Percentiles rank a stretch among this genome's conserved stretches.
Conservation (phyloP, 2,888 invertebrate genomes). For the Clistopyga incitator region DNA sequence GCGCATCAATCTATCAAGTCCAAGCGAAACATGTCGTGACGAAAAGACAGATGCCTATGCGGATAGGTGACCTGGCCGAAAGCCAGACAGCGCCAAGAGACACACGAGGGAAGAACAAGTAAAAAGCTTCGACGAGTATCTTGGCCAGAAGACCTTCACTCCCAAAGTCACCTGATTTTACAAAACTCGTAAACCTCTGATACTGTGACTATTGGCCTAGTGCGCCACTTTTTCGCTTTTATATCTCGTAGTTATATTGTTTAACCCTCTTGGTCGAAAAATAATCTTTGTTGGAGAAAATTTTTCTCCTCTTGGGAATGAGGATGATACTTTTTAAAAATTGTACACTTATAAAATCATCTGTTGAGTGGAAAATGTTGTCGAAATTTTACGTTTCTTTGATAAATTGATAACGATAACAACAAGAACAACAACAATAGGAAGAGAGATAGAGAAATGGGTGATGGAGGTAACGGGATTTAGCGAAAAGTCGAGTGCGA, state of each 20-base stretch:
- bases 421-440: too few species aligned
- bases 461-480: constrained; percentile 55
- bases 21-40: constrained; percentile 75
- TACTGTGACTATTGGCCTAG: too few species aligned
- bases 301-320: too few species aligned
- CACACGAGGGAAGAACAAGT: constrained; percentile 47
- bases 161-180: too few species aligned
- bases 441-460: constrained; percentile 3
- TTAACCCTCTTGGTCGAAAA: too few species aligned
- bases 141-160: constrained; percentile 50
- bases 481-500: constrained; percentile 60
- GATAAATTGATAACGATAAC: constrained; percentile 53
- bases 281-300: too few species aligned
- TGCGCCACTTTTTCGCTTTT: too few species aligned
- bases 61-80: constrained; percentile 77
- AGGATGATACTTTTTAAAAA: not conserved
- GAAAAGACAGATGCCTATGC: constrained; percentile 79
- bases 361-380: not conserved
- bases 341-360: not conserved
- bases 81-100: constrained; percentile 69
- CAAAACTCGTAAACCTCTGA: too few species aligned
- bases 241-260: too few species aligned
- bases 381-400: not conserved
- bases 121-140: constrained; percentile 49
- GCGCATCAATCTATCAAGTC: constrained; percentile 78